Evolutionary conservation across 2,113 vertebrate species (phyloP), one percentile per base, ranked within the genome.

Genomic region (Lamprotornis superbus): DNA sequence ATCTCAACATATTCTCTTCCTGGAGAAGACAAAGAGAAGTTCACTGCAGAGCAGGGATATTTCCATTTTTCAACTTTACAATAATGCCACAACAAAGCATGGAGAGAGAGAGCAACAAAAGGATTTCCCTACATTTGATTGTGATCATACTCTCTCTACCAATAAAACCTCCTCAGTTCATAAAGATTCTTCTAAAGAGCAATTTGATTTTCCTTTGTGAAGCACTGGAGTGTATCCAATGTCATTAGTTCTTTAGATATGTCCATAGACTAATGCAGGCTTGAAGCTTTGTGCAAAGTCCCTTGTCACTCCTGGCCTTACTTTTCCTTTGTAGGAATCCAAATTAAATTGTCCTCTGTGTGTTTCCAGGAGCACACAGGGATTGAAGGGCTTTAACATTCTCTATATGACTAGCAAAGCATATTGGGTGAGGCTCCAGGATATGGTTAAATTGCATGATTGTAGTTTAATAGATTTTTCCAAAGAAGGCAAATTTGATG

Each of bases 181-280:
- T 67, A 85, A 87, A 79, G 50, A 69, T 79, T 85, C 50, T 91
- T 87, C 61, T 85, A 69, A 87, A 95, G 55, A 88, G 63, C 74
- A 85, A 83, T 85, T 97, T 83, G 50, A 85, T 93, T 95, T 94
- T 56, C 57, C 67, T 93, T 94, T 95, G 81, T 79, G 93, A 89
- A 77, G 50, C 75, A 88, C 46, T 77, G n/a, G 78, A 89, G 70
- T 95, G 78, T 59, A 80, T 91, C 63, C 85, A 90, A 85, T 83
- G 46, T 65, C 78, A 89, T 94, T 82, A 91, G 42, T 71, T 93
- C 61, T 95, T 92, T 68, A 93, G 85, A 69, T 76, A 60, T 63
- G n/a, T 49, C 49, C 63, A 59, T 8, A 60, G 91, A 68, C 21
- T 87, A 63, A 47, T 39, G 24, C 40, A 61, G 56, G 44, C 46